These are phyloP conservation scores for Formica selysi DNA, from an alignment of 1,140 invertebrate species.

Conservation along the genomic window DNA sequence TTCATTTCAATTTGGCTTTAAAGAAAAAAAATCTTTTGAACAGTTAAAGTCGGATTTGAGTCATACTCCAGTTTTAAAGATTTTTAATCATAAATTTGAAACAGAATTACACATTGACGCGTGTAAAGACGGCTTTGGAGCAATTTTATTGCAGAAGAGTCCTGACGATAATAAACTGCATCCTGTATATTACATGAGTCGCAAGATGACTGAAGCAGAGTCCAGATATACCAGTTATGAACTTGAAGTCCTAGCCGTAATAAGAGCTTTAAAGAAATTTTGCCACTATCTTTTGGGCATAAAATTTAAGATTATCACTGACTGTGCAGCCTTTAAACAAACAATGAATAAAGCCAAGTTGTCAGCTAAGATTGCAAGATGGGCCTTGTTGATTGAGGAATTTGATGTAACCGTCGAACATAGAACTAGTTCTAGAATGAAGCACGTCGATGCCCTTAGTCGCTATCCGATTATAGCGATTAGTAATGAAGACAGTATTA, in stretches of 20 bases:
- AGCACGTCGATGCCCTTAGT: slow-evolving; percentile 71
- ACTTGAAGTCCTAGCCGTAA: not conserved
- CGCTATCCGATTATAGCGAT: slow-evolving; percentile 1
- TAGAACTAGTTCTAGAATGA: slow-evolving; percentile 55
- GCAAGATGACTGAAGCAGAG: not conserved
- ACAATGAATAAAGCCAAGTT: slow-evolving; percentile 60
- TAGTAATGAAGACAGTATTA: not conserved
- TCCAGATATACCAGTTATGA: slow-evolving; percentile 9
- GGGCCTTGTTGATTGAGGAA: slow-evolving; percentile 50
- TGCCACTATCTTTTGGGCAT: not conserved
- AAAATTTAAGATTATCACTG: not conserved
- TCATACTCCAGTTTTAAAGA: slow-evolving; percentile 3
- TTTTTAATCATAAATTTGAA: slow-evolving; percentile 15
- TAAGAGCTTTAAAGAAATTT: slow-evolving; percentile 11
- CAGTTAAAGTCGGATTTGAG: not conserved
- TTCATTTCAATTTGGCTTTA: not conserved
- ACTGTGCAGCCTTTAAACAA: not conserved
- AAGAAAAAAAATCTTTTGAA: not conserved
- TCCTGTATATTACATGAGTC: slow-evolving; percentile 15
- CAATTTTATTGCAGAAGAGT: slow-evolving; percentile 3
- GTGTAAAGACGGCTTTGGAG: slow-evolving; percentile 18
- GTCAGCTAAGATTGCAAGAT: slow-evolving; percentile 56
- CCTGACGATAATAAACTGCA: not conserved
- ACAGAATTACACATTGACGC: slow-evolving; percentile 33
- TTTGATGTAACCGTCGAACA: slow-evolving; percentile 66